A percentile compares a stretch with the other conserved stretches of the same genome.
These are phyloP conservation scores for Pseudorectes ferrugineus DNA, from an alignment of 2,113 vertebrate species.

Conservation along the genomic window DNA sequence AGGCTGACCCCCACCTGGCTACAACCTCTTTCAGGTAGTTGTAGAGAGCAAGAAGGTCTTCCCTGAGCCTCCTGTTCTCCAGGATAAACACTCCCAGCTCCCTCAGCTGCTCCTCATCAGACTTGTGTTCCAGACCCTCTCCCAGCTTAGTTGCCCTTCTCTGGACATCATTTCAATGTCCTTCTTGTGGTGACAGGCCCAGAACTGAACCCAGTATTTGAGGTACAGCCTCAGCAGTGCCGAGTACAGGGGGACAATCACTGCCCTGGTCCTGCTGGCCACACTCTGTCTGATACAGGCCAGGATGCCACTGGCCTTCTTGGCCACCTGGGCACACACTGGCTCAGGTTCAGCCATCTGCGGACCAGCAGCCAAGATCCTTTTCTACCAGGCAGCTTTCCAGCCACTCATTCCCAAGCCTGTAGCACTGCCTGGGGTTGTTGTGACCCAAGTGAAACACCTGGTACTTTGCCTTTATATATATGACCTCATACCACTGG, in stretches of 20 bases:
- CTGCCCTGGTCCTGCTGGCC: background rate
- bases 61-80: background rate
- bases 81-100: background rate
- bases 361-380: background rate
- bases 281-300: background rate
- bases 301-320: background rate
- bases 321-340: background rate
- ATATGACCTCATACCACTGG: background rate
- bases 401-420: background rate
- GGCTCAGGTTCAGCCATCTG: background rate
- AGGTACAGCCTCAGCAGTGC: background rate
- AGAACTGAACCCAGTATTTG: background rate
- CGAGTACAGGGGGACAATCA: rapidly evolving
- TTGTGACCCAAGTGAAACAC: background rate
- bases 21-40: background rate
- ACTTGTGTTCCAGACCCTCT: background rate
- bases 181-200: background rate
- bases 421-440: background rate
- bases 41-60: background rate
- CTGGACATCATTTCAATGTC: background rate
- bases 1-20: background rate
- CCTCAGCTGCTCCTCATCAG: background rate
- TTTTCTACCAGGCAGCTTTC: background rate
- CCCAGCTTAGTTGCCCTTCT: background rate
- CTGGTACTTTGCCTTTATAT: rapidly evolving